Evolutionary conservation across 2,888 invertebrate species (phyloP).

Genomic region (Notodonta dromedarius): DNA sequence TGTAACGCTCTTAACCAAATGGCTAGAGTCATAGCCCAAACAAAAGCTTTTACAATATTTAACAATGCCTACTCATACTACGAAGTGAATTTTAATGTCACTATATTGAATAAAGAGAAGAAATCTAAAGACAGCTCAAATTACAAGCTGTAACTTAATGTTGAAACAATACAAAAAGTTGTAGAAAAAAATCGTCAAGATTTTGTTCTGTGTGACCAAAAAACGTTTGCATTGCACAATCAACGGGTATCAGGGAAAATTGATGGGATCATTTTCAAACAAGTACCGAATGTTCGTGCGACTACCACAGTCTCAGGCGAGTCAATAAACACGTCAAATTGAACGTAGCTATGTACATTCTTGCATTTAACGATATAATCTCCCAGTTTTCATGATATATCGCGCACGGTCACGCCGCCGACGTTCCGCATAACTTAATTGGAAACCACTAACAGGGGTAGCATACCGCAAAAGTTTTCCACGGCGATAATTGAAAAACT

Average conservation of each 20-base stretch:
- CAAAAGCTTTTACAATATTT: slow-evolving; percentile 20
- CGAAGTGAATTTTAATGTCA: not conserved
- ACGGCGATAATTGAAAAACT: slow-evolving; percentile 37
- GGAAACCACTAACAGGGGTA: slow-evolving; percentile 59
- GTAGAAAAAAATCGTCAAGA: not conserved
- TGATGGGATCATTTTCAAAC: slow-evolving; percentile 3
- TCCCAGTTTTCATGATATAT: slow-evolving; percentile 55
- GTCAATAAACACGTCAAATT: not conserved
- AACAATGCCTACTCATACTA: not conserved
- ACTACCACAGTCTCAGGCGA: not conserved
- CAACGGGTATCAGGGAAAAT: slow-evolving; percentile 3
- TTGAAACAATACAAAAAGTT: not conserved
- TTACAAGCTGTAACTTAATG: too few species aligned
- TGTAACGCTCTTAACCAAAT: slow-evolving; percentile 33
- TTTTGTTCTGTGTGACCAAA: not conserved
- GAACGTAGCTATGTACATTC: not conserved
- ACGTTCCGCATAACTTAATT: slow-evolving; percentile 82
- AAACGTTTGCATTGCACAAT: not conserved
- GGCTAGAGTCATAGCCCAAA: slow-evolving; percentile 22
- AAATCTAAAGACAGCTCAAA: too few species aligned
- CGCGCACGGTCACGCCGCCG: slow-evolving; percentile 52
- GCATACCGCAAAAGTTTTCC: slow-evolving; percentile 33
- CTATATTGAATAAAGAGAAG: too few species aligned
- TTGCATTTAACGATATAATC: slow-evolving; percentile 14
- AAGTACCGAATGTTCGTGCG: slow-evolving; percentile 20